These are phyloP conservation scores for Heliothis peltigera DNA, from an alignment of 2,888 invertebrate species.

Conservation along the genomic window DNA sequence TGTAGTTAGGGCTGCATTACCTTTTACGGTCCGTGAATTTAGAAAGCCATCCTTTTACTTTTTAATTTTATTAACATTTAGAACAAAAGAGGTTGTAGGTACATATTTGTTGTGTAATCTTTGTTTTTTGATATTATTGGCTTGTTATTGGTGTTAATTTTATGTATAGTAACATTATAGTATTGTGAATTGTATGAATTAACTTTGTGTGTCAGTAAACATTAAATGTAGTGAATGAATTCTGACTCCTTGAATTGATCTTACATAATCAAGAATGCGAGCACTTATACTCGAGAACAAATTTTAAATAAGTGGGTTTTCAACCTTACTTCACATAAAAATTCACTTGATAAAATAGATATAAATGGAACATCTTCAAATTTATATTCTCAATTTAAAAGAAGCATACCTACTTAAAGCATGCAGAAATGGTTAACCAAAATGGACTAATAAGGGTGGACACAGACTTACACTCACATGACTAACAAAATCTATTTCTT, in stretches of 20 bases:
- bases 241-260: slow-evolving; percentile 18
- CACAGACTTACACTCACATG: slow-evolving; percentile 7
- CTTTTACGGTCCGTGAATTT: slow-evolving; percentile 36
- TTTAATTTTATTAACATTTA: slow-evolving; percentile 33
- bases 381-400: background rate
- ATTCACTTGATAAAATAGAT: slow-evolving; percentile 6
- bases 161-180: slow-evolving; percentile 30
- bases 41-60: slow-evolving; percentile 31
- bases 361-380: slow-evolving; percentile 7
- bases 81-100: slow-evolving; percentile 33
- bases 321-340: no score
- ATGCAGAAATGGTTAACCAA: slow-evolving; percentile 48
- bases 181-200: slow-evolving; percentile 7
- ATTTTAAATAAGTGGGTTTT: no score
- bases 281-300: slow-evolving; percentile 8
- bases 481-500: slow-evolving; percentile 20
- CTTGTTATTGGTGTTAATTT: slow-evolving; percentile 50
- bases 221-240: slow-evolving; percentile 21
- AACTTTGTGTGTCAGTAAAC: slow-evolving; percentile 9
- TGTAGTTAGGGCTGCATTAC: slow-evolving; percentile 28
- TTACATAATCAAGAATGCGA: background rate
- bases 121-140: slow-evolving; percentile 47
- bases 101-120: slow-evolving; percentile 32
- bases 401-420: slow-evolving; percentile 4
- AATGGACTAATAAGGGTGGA: slow-evolving; percentile 38